These are phyloP conservation scores for Whitmania pigra DNA, from an alignment of 1,140 invertebrate genomes.

Conservation along the genomic window DNA sequence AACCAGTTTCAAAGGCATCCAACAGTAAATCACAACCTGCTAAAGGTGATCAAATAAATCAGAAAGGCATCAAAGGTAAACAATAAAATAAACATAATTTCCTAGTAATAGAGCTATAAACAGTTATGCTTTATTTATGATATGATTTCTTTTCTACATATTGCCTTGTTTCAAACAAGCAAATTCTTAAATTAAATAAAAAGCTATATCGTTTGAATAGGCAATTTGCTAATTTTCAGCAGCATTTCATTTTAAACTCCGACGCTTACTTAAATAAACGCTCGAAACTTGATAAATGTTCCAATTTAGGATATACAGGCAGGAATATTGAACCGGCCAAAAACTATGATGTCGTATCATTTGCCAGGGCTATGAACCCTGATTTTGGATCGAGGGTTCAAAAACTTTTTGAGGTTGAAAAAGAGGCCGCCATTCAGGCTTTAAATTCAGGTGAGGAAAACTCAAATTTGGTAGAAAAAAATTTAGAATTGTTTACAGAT, in stretches of 20 bases:
- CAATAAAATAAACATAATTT: too few relatives aligned
- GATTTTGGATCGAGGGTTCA: constrained; percentile 41
- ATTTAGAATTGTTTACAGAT: neutral
- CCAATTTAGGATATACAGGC: constrained; percentile 35
- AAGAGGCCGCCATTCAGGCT: constrained; percentile 38
- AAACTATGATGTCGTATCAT: constrained; percentile 41
- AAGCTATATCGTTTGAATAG: too few relatives aligned
- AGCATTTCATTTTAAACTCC: neutral
- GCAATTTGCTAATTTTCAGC: neutral
- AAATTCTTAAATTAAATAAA: too few relatives aligned
- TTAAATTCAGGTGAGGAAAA: constrained; percentile 34
- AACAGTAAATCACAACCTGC: too few relatives aligned
- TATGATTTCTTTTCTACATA: too few relatives aligned
- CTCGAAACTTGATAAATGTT: too few relatives aligned
- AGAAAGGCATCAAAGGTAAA: too few relatives aligned
- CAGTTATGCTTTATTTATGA: too few relatives aligned
- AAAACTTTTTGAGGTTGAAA: constrained; percentile 41
- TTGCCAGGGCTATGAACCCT: constrained; percentile 42
- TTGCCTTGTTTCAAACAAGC: too few relatives aligned
- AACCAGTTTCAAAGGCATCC: too few relatives aligned
- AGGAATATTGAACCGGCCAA: constrained; percentile 38
- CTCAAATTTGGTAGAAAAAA: neutral
- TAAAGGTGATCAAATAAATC: too few relatives aligned
- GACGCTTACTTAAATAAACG: neutral
- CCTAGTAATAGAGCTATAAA: too few relatives aligned